These are phyloP conservation scores for Stegodyphus dumicola DNA, from an alignment of 1,140 invertebrate species.

Conservation along the genomic window DNA sequence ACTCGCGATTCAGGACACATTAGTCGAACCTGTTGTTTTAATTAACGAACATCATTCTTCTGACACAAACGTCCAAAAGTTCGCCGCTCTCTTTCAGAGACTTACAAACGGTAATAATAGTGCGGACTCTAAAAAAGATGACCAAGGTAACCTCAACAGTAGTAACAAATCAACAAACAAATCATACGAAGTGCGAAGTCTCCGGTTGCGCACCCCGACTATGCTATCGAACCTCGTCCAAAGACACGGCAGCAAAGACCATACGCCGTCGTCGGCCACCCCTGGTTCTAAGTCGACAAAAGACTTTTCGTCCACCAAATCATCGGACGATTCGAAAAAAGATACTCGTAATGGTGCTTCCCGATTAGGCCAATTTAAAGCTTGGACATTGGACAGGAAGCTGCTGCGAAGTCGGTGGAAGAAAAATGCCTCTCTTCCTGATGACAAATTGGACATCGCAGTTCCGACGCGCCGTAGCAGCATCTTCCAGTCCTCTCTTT, in stretches of 20 bases:
- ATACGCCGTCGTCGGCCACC: background rate
- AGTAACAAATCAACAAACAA: constrained; percentile 15
- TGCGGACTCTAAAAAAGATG: constrained; percentile 47
- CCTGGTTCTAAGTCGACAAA: constrained; percentile 3
- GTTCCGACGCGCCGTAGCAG: constrained; percentile 25
- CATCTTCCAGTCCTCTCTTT: constrained; percentile 54
- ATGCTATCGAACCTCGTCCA: constrained; percentile 51
- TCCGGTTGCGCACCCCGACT: constrained; percentile 37
- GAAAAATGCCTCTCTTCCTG: constrained; percentile 29
- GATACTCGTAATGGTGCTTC: constrained; percentile 23
- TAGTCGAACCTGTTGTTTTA: background rate
- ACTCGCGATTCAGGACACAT: background rate
- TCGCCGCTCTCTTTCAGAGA: constrained; percentile 50
- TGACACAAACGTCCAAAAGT: constrained; percentile 42
- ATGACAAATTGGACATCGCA: constrained; percentile 32
- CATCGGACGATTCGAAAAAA: constrained; percentile 38
- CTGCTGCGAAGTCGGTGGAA: constrained; percentile 57
- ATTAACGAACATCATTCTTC: background rate
- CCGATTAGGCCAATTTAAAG: constrained; percentile 59
- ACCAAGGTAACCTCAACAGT: background rate
- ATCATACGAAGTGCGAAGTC: constrained; percentile 52
- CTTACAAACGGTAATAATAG: constrained; percentile 22
- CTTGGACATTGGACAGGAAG: constrained; percentile 62
- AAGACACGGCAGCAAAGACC: constrained; percentile 24
- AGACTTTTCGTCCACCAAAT: background rate